These are phyloP conservation scores for Anas acuta DNA, from an alignment of 2,797 vertebrate species.

Conservation along the genomic window DNA sequence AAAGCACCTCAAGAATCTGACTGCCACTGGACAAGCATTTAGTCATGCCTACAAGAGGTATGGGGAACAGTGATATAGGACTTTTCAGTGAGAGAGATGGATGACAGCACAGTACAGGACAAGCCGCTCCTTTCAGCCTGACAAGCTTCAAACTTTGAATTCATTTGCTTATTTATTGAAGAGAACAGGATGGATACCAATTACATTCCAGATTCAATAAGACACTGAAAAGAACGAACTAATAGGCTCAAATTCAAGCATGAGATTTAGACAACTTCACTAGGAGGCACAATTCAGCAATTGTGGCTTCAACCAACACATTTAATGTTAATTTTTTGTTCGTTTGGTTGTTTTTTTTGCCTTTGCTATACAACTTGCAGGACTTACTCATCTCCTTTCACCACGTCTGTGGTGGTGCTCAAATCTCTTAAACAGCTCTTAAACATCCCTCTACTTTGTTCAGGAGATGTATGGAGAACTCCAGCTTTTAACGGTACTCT, in stretches of 20 bases:
- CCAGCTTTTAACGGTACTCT: neutral
- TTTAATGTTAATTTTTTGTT: neutral
- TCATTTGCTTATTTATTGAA: neutral
- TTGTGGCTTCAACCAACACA: neutral
- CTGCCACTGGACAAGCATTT: neutral
- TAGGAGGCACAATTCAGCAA: neutral
- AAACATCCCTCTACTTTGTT: neutral
- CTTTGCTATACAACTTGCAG: neutral
- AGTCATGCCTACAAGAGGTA: neutral
- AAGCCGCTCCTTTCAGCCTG: neutral
- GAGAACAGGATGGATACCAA: neutral
- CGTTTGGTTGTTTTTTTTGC: neutral
- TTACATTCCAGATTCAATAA: neutral
- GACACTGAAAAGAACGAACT: neutral
- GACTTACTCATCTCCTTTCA: neutral
- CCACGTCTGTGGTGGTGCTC: neutral
- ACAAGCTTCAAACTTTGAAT: neutral
- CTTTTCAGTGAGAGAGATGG: neutral
- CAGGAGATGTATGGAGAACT: neutral
- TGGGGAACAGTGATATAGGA: accelerated
- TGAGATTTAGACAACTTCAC: neutral
- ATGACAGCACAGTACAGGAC: neutral
- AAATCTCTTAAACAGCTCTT: neutral
- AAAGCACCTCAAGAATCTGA: neutral
- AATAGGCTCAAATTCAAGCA: neutral